Conservation (phyloP, 37 sponge, comb jelly and placozoan species). For the Agelas oroides region DNA sequence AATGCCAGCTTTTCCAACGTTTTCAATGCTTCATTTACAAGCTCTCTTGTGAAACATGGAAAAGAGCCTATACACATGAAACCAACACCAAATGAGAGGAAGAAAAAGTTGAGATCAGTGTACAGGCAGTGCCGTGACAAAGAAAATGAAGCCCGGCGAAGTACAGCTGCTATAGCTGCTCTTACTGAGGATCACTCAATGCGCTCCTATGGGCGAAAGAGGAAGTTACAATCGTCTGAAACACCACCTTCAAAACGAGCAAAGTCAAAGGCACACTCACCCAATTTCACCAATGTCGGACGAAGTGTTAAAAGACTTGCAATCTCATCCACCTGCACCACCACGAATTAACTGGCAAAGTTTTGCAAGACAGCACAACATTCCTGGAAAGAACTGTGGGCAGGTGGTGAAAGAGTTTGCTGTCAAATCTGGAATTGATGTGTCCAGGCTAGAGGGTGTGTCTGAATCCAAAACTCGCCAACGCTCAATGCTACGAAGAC, state of each 20-base stretch:
- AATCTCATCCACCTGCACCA: not conserved
- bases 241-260: conserved; percentile 22
- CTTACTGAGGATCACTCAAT: too few relatives aligned
- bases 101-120: not conserved
- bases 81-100: not conserved
- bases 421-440: conserved; percentile 5
- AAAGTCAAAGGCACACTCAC: conserved; percentile 11
- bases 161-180: too few relatives aligned
- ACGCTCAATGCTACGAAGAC: not conserved
- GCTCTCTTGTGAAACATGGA: not conserved
- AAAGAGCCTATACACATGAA: too few relatives aligned
- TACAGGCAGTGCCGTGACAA: conserved; percentile 10
- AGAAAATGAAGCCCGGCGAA: too few relatives aligned
- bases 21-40: conserved; percentile 3
- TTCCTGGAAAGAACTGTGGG: not conserved
- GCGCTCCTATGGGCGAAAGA: too few relatives aligned
- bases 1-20: not conserved
- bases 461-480: not conserved
- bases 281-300: conserved; percentile 15
- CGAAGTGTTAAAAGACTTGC: conserved; percentile 23
- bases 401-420: conserved; percentile 35
- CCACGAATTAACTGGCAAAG: conserved; percentile 15
- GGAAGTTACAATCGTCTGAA: conserved; percentile 17
- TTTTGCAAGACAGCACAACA: too few relatives aligned
- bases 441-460: not conserved